Evolutionary conservation across 2,888 invertebrate genomes (phyloP), one percentile per base, ranked within the genome.

Genomic region (Subacronicta megacephala): DNA sequence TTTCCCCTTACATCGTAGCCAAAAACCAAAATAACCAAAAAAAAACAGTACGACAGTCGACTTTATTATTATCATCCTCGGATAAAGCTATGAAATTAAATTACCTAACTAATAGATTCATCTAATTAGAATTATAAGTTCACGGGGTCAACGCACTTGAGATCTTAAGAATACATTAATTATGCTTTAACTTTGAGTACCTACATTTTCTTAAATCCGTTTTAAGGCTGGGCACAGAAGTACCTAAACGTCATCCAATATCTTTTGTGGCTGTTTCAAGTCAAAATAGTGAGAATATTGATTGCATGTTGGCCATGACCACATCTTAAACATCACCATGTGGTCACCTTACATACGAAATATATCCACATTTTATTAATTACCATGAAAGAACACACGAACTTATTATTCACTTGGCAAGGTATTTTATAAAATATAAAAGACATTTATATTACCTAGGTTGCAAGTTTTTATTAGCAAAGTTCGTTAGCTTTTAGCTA

Each of bases 81-180:
- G 12, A 40, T 15, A 4, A 31, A 40, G 20, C 36, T 12, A n/a
- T n/a, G 20, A 20, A 42, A n/a, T 35, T 42, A 41, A 46, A 46
- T 54, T 35, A 41, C 17, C 12, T 42, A 42, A 52, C 29, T 38
- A 52, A 52, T 52, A 54, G 42, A 44, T 33, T 49, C 38, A 49
- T 23, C 23, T 33, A 20, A n/a, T 26, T 2, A 26, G 1, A 31
- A 20, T 36, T 53, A 23, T 45, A 53, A 37, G 37, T 33, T 43
- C 47, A 43, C 16, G n/a, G 13, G 54, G 46, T 54, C 54, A 54
- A 41, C 41, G 40, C 23, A 35, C 50, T 50, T 10, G 29, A 17
- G 29, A 10, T 29, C 23, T 7, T 37, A 12, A 18, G 26, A 26
- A 26, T 26, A 42, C 5, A 42, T 16, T 42, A 16, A 29, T 26